These are phyloP conservation scores for Aphyosemion australe DNA, from an alignment of 2,113 vertebrate genomes.

Conservation along the genomic window DNA sequence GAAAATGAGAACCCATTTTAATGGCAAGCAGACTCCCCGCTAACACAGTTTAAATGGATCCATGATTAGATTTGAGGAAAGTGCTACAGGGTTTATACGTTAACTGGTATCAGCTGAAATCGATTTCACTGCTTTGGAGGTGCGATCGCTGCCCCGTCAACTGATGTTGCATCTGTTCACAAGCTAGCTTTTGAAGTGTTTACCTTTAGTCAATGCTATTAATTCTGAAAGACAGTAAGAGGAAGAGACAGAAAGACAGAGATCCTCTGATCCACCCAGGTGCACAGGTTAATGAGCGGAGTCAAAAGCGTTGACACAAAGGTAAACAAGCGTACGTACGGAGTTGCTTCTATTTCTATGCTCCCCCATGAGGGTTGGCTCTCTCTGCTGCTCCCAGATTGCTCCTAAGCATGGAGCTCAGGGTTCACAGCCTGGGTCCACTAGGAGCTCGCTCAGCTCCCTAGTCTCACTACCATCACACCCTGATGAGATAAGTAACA, in stretches of 20 bases:
- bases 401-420: slow-evolving; percentile 44
- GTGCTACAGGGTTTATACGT: slow-evolving; percentile 64
- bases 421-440: slow-evolving; percentile 51
- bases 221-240: slow-evolving; percentile 37
- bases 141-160: slow-evolving; percentile 38
- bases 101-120: slow-evolving; percentile 60
- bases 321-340: slow-evolving; percentile 74
- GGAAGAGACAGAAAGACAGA: not conserved
- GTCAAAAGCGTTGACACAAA: slow-evolving; percentile 69
- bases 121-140: slow-evolving; percentile 56
- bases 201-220: slow-evolving; percentile 46
- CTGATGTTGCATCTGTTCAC: slow-evolving; percentile 47
- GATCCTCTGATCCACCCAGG: slow-evolving; percentile 45
- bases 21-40: slow-evolving; percentile 51
- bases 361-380: slow-evolving; percentile 36
- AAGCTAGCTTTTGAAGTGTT: slow-evolving; percentile 32
- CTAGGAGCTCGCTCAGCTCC: slow-evolving; percentile 55
- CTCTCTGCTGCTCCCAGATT: slow-evolving; percentile 50
- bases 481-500: slow-evolving; percentile 67
- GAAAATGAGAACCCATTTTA: slow-evolving; percentile 66
- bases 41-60: slow-evolving; percentile 66
- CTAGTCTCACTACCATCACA: slow-evolving; percentile 54
- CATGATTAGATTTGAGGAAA: slow-evolving; percentile 65
- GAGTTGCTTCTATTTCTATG: slow-evolving; percentile 70
- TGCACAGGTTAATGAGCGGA: slow-evolving; percentile 72